Evolutionary conservation across 2,113 vertebrate species (phyloP), one percentile per base, ranked within the genome.

Genomic region (Oncorhynchus kisutch): DNA sequence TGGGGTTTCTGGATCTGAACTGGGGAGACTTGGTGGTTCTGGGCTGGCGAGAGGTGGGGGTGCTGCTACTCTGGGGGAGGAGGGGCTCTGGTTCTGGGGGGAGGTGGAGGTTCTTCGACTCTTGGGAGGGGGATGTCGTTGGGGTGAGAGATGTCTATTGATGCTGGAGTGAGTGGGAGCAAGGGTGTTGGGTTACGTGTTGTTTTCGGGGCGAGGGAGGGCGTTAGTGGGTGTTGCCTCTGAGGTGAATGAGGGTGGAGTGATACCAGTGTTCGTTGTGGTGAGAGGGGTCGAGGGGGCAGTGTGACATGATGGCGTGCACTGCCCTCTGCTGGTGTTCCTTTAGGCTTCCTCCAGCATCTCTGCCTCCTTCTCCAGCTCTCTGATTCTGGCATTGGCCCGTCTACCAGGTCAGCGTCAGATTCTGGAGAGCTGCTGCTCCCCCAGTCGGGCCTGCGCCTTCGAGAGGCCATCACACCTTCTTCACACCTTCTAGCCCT

Each of bases 271-370:
- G 66, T 31, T 25, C 76, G 67, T 12, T 79, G 69, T 18, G 81
- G 78, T 14, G 88, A 81, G 24, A 31, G 29, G 65, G 34, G 75
- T 72, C 82, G 84, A 22, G 79, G 24, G 0, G 84, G 71, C 0
- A 80, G 78, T 87, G 89, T 3, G 79, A 79, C 70, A 84, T 1
- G 0, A 77, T 79, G 11, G 70, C 74, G 29, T 51, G 86, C 72
- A 81, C 75, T 27, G 91, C 85, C 90, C 94, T 95, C 78, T 88
- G 92, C 57, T 94, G 94, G 90, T 96, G 71, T 60, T 94, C 81
- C 86, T 93, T 87, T 95, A 98, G 4, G 94, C 95, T 78, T 96
- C 94, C 70, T 97, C 95, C 72, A 99, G 85, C 68, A 75, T 79
- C 8, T 97, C 94, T 0, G 95, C 94, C 82, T 98, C 96, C 72